These are phyloP conservation scores for Pseudeuparius sepicola DNA, from an alignment of 2,888 invertebrate species.

Conservation along the genomic window DNA sequence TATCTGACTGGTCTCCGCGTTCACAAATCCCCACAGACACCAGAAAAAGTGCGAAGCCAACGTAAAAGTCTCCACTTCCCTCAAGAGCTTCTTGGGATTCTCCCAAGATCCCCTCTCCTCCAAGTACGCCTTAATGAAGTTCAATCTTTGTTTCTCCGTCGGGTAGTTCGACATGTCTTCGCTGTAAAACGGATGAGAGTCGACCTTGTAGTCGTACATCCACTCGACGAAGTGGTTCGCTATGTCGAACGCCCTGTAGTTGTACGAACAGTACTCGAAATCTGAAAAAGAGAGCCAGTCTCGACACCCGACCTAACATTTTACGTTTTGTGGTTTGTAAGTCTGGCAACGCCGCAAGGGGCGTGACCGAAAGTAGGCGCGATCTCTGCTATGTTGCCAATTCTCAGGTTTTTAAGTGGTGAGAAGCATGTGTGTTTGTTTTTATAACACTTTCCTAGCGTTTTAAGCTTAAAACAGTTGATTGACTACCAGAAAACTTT, in stretches of 20 bases:
- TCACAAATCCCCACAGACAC: constrained; percentile 86
- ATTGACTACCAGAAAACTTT: too few species aligned
- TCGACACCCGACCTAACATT: too few species aligned
- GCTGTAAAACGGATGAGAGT: constrained; percentile 66
- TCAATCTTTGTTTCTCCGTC: constrained; percentile 60
- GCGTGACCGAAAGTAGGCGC: too few species aligned
- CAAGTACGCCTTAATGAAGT: constrained; percentile 51
- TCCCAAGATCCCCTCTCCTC: constrained; percentile 32
- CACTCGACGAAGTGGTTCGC: constrained; percentile 94
- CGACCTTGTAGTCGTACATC: constrained; percentile 78
- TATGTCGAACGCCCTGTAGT: constrained; percentile 85
- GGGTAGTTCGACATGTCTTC: constrained; percentile 63
- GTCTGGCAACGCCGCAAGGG: too few species aligned
- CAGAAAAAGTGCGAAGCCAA: constrained; percentile 89
- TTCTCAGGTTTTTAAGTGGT: too few species aligned
- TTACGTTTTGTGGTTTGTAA: too few species aligned
- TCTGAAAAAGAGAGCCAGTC: constrained; percentile 42
- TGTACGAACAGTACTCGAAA: constrained; percentile 93
- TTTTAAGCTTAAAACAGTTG: too few species aligned
- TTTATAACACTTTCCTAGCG: too few species aligned
- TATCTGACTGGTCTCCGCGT: constrained; percentile 78
- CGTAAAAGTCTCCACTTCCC: constrained; percentile 75
- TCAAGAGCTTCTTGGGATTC: constrained; percentile 31
- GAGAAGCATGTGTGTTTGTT: too few species aligned
- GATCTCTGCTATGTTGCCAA: background rate